Evolutionary conservation across 2,888 invertebrate genomes (phyloP), one percentile per base, ranked within the genome.

Genomic region (Lasioglossum pauxillum): DNA sequence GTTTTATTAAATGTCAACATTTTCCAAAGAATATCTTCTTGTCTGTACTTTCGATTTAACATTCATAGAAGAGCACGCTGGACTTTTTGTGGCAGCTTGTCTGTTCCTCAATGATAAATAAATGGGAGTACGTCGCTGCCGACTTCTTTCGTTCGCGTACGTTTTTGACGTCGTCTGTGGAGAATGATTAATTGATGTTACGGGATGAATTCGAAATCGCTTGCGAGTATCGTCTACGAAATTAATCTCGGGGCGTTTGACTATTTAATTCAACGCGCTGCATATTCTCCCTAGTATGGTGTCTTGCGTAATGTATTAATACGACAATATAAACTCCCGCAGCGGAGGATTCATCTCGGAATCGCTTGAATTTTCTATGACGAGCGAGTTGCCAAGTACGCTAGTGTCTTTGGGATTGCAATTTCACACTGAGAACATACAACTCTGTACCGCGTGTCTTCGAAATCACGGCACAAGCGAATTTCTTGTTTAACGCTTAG

Each of bases 211-310:
- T 72, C 44, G 27, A 27, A 38, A 46, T 82, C 38, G 53, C 74
- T 57, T 60, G 57, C 64, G 19, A 44, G 74, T 77, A 77, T 38
- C 74, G 46, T 77, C 77, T 71, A 82, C 57, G 73, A 82, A 82
- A 84, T 84, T 82, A 84, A 84, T 82, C 82, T 84, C 74, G 23
- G 84, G 38, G 53, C 78, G 71, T 78, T 84, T 78, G 41, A 74
- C 84, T 84, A 75, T 84, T 78, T 82, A 83, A 84, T 82, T 35
- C 67, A 38, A 23, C 35, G 71, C 23, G 74, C 60, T 60, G 78
- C 83, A 71, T 78, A 83, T 84, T 71, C 78, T 75, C 69, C 23
- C 5, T n/a, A 41, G 74, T 60, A 35, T 35, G 16, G n/a, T 31
- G 38, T 38, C 35, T 69, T 23, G 10, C 19, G 67, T 69, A 69